Evolutionary conservation across 2,888 invertebrate species (phyloP).

Genomic region (Conistra vaccinii): DNA sequence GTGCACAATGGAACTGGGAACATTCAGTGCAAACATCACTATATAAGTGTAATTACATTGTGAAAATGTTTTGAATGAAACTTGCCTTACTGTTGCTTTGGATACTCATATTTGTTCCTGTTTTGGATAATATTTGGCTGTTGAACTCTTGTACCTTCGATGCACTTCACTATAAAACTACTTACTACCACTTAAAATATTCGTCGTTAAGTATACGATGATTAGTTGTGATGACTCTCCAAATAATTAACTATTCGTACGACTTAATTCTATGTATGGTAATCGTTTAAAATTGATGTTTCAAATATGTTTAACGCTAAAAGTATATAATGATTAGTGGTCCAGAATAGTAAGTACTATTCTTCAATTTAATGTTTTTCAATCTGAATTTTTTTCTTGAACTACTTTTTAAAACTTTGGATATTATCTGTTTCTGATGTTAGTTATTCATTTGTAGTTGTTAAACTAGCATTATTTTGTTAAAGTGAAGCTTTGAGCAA

Average conservation of each 20-base stretch:
- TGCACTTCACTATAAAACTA: neutral
- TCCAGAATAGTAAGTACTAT: neutral
- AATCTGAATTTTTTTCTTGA: neutral
- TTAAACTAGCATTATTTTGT: conserved; percentile 62
- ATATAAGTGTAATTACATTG: conserved; percentile 74
- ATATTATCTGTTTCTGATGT: neutral
- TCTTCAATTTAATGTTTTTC: neutral
- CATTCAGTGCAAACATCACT: conserved; percentile 71
- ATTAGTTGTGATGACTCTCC: neutral
- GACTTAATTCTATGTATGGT: neutral
- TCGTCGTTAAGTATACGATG: neutral
- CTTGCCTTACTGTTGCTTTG: conserved; percentile 28
- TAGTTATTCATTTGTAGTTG: neutral
- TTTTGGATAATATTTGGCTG: conserved; percentile 9
- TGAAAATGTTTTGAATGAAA: conserved; percentile 62
- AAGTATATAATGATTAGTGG: neutral
- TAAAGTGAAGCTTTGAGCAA: conserved; percentile 93
- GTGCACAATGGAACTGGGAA: conserved; percentile 72
- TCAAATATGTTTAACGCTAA: neutral
- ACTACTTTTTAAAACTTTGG: neutral
- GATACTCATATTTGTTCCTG: neutral
- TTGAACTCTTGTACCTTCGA: neutral
- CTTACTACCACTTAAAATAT: neutral
- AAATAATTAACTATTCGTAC: neutral
- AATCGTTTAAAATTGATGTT: neutral